phyloP scores from a whole-genome alignment of 2,888 invertebrate species.

The Meta bourneti region DNA sequence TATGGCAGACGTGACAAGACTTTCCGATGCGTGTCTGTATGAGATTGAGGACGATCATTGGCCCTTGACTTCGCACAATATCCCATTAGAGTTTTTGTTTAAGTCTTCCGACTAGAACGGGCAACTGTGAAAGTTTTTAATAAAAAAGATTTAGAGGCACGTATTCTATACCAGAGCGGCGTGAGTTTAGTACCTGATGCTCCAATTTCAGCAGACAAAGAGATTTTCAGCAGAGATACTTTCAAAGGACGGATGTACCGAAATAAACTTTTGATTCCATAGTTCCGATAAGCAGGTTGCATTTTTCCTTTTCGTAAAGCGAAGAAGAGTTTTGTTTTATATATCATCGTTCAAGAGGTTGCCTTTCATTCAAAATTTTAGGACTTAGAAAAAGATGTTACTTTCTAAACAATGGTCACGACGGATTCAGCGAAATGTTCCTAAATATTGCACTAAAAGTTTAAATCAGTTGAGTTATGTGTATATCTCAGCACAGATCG shows the following conservation, averaged over 20 bases:
- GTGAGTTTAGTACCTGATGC: constrained; percentile 8
- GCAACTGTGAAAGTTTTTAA: constrained; percentile 22
- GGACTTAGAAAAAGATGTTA: no score
- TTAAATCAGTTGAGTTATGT: no score
- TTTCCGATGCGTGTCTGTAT: constrained; percentile 5
- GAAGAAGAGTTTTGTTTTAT: no score
- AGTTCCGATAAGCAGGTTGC: neutral
- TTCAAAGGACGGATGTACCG: neutral
- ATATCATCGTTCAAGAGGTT: no score
- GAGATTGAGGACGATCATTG: constrained; percentile 48
- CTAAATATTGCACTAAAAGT: no score
- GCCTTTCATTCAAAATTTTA: no score
- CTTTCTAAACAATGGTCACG: no score
- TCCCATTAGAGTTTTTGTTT: constrained; percentile 30
- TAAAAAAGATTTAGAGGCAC: constrained; percentile 13
- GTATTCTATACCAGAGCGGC: neutral
- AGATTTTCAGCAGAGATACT: constrained; percentile 18
- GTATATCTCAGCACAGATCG: no score
- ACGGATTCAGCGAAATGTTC: no score
- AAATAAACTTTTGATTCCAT: constrained; percentile 25
- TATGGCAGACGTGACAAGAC: constrained; percentile 39
- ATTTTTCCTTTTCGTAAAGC: neutral
- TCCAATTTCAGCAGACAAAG: constrained; percentile 33
- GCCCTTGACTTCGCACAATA: constrained; percentile 56
- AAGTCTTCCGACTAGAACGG: constrained; percentile 50